Percentiles rank a stretch among this genome's conserved stretches.
These are phyloP conservation scores for Drosophila recens DNA, from an alignment of 2,888 invertebrate species.

Conservation along the genomic window DNA sequence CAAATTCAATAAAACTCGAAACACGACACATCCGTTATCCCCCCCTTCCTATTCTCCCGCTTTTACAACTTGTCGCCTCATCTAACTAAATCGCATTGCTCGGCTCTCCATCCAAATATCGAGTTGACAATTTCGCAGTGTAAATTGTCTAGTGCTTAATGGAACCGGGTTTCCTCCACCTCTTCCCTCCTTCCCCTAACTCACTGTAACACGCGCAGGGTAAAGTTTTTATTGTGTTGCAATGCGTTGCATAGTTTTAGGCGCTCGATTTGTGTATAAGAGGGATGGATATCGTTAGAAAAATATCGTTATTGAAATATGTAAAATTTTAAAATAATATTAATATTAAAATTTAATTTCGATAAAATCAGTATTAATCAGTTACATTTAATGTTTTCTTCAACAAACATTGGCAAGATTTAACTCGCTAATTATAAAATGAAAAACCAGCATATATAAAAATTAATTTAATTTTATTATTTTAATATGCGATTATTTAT, in stretches of 20 bases:
- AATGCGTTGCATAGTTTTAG: constrained; percentile 40
- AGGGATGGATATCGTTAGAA: neutral
- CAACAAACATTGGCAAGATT: no score
- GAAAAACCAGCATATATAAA: no score
- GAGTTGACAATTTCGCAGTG: constrained; percentile 43
- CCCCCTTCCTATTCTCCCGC: neutral
- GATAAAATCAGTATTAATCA: no score
- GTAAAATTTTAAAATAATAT: neutral
- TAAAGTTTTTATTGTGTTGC: constrained; percentile 41
- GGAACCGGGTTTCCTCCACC: constrained; percentile 8
- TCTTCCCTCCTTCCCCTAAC: neutral
- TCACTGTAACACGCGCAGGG: constrained; percentile 22
- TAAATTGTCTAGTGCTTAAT: constrained; percentile 42
- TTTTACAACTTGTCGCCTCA: constrained; percentile 4
- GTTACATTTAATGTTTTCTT: no score
- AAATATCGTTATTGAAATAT: neutral
- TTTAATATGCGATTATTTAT: no score
- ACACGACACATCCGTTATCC: constrained; percentile 24
- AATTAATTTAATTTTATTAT: no score
- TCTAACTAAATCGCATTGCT: constrained; percentile 30
- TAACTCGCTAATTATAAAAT: no score
- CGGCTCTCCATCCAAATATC: constrained; percentile 25
- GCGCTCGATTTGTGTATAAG: neutral
- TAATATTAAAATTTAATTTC: neutral
- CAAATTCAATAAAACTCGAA: constrained; percentile 60